Percentiles rank a stretch among this genome's conserved stretches.
These are phyloP conservation scores for Mus spicilegus DNA, from an alignment of 2,113 vertebrate species.

Conservation along the genomic window DNA sequence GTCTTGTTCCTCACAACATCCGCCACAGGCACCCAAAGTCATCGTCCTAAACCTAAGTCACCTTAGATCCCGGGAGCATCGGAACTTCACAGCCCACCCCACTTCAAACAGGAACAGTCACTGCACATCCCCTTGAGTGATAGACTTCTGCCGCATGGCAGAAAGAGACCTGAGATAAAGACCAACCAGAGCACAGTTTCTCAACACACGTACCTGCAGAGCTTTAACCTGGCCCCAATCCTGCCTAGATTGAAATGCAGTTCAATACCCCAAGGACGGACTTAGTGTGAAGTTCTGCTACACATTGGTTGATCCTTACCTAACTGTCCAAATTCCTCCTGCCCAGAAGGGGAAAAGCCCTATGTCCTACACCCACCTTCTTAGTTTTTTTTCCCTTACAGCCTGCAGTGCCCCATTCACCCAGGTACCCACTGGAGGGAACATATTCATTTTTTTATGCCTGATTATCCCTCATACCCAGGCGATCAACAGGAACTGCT, in stretches of 20 bases:
- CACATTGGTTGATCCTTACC: neutral
- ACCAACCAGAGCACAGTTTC: neutral
- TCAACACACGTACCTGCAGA: neutral
- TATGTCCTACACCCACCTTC: too few relatives aligned
- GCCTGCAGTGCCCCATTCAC: accelerated
- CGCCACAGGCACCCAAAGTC: neutral
- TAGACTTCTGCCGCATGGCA: neutral
- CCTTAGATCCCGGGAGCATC: neutral
- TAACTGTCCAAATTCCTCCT: neutral
- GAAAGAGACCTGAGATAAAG: neutral
- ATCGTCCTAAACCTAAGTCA: neutral
- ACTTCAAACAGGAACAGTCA: neutral
- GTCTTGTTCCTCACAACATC: too few relatives aligned
- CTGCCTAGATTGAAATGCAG: too few relatives aligned
- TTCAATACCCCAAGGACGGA: neutral
- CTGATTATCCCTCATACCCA: too few relatives aligned
- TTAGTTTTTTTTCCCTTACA: neutral
- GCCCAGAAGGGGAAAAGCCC: neutral
- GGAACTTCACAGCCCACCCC: neutral
- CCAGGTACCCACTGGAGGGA: neutral
- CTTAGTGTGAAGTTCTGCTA: neutral
- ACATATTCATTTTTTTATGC: neutral
- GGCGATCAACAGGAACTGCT: neutral
- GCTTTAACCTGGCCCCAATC: too few relatives aligned
- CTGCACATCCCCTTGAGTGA: neutral